These are phyloP conservation scores for Caenorhabditis uteleia DNA, from an alignment of 2,888 invertebrate genomes.

Conservation along the genomic window DNA sequence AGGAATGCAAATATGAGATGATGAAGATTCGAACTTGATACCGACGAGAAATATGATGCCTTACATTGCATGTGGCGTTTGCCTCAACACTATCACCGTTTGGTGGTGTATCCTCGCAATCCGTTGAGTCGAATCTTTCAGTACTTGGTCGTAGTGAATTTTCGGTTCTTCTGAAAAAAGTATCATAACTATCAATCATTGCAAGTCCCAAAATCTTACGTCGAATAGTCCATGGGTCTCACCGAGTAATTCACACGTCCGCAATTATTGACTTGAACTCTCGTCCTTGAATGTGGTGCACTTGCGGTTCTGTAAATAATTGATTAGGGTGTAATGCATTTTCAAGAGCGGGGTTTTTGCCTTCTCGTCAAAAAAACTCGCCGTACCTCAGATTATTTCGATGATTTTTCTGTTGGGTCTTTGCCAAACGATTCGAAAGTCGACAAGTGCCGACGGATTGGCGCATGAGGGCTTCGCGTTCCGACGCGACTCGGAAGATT, in stretches of 20 bases:
- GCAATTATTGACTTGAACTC: slow-evolving; percentile 48
- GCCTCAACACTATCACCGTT: slow-evolving; percentile 48
- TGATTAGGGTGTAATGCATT: background rate
- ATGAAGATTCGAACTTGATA: background rate
- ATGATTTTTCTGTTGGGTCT: slow-evolving; percentile 50
- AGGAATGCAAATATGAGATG: background rate
- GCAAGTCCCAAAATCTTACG: background rate
- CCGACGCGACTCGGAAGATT: slow-evolving; percentile 69
- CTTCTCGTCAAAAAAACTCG: background rate
- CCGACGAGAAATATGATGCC: background rate
- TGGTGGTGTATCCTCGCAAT: slow-evolving; percentile 53
- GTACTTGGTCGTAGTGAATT: slow-evolving; percentile 26
- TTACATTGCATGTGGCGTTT: slow-evolving; percentile 32
- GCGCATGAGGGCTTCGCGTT: slow-evolving; percentile 66
- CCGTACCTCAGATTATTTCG: slow-evolving; percentile 40
- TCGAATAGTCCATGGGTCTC: slow-evolving; percentile 50
- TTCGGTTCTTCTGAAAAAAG: slow-evolving; percentile 23
- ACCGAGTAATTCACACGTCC: slow-evolving; percentile 55
- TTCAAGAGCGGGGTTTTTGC: background rate
- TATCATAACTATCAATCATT: background rate
- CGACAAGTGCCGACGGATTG: slow-evolving; percentile 68
- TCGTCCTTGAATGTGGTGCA: slow-evolving; percentile 50
- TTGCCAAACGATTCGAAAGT: slow-evolving; percentile 61
- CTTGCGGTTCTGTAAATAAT: slow-evolving; percentile 47
- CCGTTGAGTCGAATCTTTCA: slow-evolving; percentile 47